Evolutionary conservation across 1,140 invertebrate genomes (phyloP).

Genomic region (Oryctes rhinoceros): DNA sequence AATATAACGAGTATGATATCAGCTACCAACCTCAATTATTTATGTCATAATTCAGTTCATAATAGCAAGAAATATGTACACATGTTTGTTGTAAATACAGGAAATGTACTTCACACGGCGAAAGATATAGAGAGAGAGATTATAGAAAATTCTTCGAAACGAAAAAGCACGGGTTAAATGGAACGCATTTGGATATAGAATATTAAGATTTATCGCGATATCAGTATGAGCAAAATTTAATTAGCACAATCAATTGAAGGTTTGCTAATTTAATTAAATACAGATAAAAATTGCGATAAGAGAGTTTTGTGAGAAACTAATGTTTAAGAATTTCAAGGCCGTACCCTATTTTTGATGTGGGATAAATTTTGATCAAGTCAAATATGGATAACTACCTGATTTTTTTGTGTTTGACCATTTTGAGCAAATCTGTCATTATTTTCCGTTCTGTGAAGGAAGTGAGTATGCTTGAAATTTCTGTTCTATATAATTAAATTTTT

Average conservation of each 20-base stretch:
- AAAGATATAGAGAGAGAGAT: not conserved
- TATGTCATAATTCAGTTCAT: not conserved
- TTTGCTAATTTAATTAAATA: not conserved
- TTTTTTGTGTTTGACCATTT: no score
- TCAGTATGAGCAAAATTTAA: not conserved
- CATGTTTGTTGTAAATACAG: conserved; percentile 1
- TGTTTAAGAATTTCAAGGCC: not conserved
- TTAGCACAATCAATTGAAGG: conserved; percentile 1
- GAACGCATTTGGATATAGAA: not conserved
- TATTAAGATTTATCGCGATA: not conserved
- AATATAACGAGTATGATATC: conserved; percentile 10
- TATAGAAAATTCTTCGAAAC: not conserved
- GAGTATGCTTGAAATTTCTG: no score
- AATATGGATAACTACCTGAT: no score
- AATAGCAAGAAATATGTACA: not conserved
- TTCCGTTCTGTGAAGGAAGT: no score
- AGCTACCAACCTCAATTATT: conserved; percentile 1
- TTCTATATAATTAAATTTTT: no score
- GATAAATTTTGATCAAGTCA: no score
- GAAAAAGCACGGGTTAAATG: not conserved
- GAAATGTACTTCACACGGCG: not conserved
- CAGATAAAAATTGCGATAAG: not conserved
- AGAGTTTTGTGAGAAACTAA: not conserved
- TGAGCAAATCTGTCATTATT: no score
- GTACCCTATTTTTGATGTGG: not conserved